Percentiles rank a stretch among this genome's conserved stretches.
These are phyloP conservation scores for Drosophila austrosaltans DNA, from an alignment of 2,888 invertebrate species.

Conservation along the genomic window DNA sequence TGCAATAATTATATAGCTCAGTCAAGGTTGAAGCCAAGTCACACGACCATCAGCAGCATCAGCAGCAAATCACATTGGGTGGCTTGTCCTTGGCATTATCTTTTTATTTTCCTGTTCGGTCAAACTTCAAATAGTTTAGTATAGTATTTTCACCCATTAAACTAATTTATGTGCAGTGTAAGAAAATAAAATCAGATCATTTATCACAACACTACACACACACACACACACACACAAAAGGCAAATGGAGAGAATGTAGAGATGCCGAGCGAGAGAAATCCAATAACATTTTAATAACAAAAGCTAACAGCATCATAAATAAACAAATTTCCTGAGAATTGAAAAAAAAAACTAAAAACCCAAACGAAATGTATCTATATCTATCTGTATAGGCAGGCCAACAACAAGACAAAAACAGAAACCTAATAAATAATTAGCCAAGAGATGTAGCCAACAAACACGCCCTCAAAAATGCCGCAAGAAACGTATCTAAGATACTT, in stretches of 20 bases:
- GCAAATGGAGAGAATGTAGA: background rate
- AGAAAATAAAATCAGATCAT: conserved; percentile 64
- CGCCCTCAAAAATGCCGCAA: conserved; percentile 65
- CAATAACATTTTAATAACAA: conserved; percentile 81
- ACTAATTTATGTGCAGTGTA: conserved; percentile 66
- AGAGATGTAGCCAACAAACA: conserved; percentile 40
- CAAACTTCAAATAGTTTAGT: conserved; percentile 57
- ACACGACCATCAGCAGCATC: conserved; percentile 67
- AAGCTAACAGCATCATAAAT: conserved; percentile 68
- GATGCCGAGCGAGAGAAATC: conserved; percentile 73
- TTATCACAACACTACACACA: conserved; percentile 70
- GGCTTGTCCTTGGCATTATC: conserved; percentile 58
- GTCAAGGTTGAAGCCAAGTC: conserved; percentile 47
- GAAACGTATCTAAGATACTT: conserved; percentile 50
- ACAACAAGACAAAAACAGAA: conserved; percentile 3
- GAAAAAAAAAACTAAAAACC: conserved; percentile 15
- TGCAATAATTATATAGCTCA: conserved; percentile 39
- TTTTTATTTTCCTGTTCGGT: conserved; percentile 17
- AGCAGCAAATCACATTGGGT: conserved; percentile 55
- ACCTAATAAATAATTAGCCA: conserved; percentile 75
- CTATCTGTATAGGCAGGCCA: conserved; percentile 32
- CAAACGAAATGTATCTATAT: conserved; percentile 71
- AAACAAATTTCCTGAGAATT: conserved; percentile 70
- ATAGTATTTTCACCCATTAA: conserved; percentile 48
- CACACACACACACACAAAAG: background rate